phyloP scores from a whole-genome alignment of 2,113 vertebrate genomes.

The Carettochelys insculpta region DNA sequence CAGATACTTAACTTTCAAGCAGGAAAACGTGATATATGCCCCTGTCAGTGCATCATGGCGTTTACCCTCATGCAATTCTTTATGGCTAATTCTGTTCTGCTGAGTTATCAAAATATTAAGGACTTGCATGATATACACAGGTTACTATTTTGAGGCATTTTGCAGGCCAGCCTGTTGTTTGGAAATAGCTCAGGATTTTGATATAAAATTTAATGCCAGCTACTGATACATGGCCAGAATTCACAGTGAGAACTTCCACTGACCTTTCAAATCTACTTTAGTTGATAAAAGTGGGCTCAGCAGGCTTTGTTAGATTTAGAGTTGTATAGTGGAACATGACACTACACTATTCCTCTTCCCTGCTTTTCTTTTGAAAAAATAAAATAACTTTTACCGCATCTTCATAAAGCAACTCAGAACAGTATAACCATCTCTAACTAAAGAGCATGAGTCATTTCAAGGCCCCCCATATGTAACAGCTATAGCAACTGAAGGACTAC shows the following conservation, averaged over 20 bases:
- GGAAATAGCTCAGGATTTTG: not conserved
- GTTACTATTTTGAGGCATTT: not conserved
- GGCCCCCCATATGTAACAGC: not conserved
- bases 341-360: constrained; percentile 31
- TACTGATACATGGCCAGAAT: constrained; percentile 39
- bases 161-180: not conserved
- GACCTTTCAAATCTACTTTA: constrained; percentile 63
- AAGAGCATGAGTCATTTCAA: not conserved
- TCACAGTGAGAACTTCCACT: constrained; percentile 25
- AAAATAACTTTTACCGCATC: constrained; percentile 35
- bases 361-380: constrained; percentile 52
- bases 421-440: not conserved
- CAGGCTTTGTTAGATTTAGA: constrained; percentile 64
- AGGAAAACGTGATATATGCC: not conserved
- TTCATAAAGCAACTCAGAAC: constrained; percentile 1
- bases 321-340: constrained; percentile 17
- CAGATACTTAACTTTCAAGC: not conserved
- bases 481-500: not conserved
- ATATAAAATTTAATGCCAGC: not conserved
- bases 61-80: not conserved
- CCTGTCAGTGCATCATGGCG: not conserved
- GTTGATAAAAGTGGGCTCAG: constrained; percentile 55
- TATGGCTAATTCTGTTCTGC: not conserved
- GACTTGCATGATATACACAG: not conserved
- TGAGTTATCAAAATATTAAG: not conserved